Conservation (phyloP, 2,797 vertebrate genomes). For the Danio aesculapii region DNA sequence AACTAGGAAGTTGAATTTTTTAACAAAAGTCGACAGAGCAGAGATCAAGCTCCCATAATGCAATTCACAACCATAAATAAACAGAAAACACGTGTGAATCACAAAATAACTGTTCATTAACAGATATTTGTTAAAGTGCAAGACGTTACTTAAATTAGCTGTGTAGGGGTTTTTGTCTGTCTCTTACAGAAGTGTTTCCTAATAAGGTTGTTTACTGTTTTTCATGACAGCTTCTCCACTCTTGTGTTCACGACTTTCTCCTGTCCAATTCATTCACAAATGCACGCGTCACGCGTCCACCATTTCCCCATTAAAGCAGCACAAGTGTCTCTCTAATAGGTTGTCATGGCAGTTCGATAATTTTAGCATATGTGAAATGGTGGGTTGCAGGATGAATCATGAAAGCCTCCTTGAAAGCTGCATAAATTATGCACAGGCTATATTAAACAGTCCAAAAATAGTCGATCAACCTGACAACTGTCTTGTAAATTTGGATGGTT, state of each 20-base stretch:
- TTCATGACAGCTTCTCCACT: background rate
- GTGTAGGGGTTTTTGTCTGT: background rate
- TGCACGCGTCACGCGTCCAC: background rate
- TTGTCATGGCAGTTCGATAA: constrained; percentile 43
- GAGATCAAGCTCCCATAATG: too few relatives aligned
- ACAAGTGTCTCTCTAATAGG: constrained; percentile 22
- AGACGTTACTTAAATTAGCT: background rate
- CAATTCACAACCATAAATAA: too few relatives aligned
- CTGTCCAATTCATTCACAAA: constrained; percentile 25
- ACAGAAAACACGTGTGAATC: too few relatives aligned
- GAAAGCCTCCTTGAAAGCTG: constrained; percentile 5
- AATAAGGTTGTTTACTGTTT: constrained; percentile 28
- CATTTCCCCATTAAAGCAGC: constrained; percentile 1
- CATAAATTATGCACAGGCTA: constrained; percentile 6
- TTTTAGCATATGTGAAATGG: constrained; percentile 44
- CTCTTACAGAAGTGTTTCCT: constrained; percentile 33
- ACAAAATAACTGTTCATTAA: too few relatives aligned
- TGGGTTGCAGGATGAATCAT: constrained; percentile 28
- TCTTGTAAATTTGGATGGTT: too few relatives aligned
- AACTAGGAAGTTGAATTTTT: too few relatives aligned
- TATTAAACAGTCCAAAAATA: constrained; percentile 18
- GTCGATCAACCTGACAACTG: background rate
- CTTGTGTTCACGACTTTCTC: constrained; percentile 32
- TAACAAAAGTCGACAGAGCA: too few relatives aligned
- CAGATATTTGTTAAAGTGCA: background rate